phyloP scores from a whole-genome alignment of 2,113 vertebrate genomes.

The Epinephelus moara region DNA sequence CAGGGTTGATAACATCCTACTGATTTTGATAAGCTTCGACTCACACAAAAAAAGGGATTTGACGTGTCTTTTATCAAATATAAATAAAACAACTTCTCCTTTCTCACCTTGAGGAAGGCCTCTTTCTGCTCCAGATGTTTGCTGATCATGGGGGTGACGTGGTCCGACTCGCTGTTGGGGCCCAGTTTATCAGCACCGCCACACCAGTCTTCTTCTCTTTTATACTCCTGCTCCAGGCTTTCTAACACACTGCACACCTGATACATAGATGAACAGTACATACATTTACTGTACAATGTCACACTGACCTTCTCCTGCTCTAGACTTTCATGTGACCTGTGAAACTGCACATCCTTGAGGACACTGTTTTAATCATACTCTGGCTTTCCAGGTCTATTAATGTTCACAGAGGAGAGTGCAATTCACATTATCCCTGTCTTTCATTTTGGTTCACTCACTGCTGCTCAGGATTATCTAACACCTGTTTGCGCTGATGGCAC shows the following conservation, averaged over 20 bases:
- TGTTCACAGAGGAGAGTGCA: background rate
- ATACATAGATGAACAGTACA: conserved; percentile 25
- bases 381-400: background rate
- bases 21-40: background rate
- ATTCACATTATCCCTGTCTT: background rate
- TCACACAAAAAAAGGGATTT: background rate
- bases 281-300: background rate
- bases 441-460: background rate
- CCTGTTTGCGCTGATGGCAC: background rate
- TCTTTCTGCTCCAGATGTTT: conserved; percentile 99
- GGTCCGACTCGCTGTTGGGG: conserved; percentile 97
- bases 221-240: conserved; percentile 98
- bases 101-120: conserved; percentile 94
- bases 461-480: background rate
- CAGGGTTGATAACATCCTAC: background rate
- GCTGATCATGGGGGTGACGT: conserved; percentile 98
- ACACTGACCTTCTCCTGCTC: background rate
- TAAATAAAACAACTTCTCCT: background rate
- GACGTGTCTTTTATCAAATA: background rate
- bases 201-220: conserved; percentile 98
- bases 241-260: conserved; percentile 98
- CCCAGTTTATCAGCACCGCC: conserved; percentile 97
- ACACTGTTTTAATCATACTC: background rate
- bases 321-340: background rate
- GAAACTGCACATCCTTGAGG: background rate